Conservation (phyloP, 2,888 invertebrate species). For the Drymonia ruficornis region DNA sequence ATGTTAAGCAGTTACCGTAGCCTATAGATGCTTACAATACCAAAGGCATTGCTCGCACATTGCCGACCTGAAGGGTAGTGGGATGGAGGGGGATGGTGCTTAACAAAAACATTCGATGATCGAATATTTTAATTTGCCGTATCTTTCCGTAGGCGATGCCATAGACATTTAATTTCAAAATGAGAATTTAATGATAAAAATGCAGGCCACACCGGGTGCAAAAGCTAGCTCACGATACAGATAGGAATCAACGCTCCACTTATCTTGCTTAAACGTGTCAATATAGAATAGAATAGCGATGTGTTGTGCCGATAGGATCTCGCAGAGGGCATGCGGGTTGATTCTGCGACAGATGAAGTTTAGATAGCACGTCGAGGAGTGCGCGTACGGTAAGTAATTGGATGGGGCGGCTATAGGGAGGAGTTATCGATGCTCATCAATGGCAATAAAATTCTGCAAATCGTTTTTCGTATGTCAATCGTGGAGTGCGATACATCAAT, state of each 20-base stretch:
- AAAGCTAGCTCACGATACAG: background rate
- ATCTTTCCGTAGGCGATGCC: no score
- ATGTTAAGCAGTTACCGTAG: no score
- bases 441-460: constrained; percentile 77
- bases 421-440: constrained; percentile 71
- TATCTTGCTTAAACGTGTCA: constrained; percentile 59
- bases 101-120: no score
- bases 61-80: no score
- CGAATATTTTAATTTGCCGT: no score
- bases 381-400: constrained; percentile 75
- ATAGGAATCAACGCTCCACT: constrained; percentile 38
- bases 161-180: no score
- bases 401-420: constrained; percentile 62
- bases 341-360: constrained; percentile 73
- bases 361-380: constrained; percentile 69
- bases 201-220: constrained; percentile 22
- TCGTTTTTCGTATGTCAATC: constrained; percentile 32
- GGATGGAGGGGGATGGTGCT: no score
- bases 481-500: constrained; percentile 41
- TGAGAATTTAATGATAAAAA: background rate
- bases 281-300: constrained; percentile 65
- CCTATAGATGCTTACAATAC: no score
- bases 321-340: constrained; percentile 45
- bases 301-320: constrained; percentile 45
- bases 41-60: no score